phyloP scores from a whole-genome alignment of 1,140 invertebrate genomes.

The Luehdorfia chinensis region DNA sequence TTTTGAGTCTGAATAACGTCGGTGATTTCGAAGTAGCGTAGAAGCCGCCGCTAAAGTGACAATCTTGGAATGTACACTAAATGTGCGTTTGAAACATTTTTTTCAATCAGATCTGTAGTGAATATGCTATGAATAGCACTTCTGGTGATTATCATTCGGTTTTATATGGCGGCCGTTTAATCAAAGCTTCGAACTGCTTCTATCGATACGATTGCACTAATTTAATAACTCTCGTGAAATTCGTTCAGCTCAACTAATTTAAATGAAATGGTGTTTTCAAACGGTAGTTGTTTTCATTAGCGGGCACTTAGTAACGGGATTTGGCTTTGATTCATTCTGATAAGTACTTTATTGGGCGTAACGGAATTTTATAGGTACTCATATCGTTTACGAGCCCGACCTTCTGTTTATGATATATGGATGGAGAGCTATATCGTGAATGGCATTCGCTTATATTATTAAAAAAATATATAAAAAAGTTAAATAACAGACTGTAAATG shows the following conservation, averaged over 20 bases:
- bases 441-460: too few species aligned
- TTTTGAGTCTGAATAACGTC: background rate
- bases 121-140: slow-evolving; percentile 29
- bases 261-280: slow-evolving; percentile 29
- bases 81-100: background rate
- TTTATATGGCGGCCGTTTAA: slow-evolving; percentile 27
- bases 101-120: slow-evolving; percentile 31
- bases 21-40: background rate
- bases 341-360: slow-evolving; percentile 16
- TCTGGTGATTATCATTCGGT: slow-evolving; percentile 22
- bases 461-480: too few species aligned
- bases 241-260: slow-evolving; percentile 34
- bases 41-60: slow-evolving; percentile 17
- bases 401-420: slow-evolving; percentile 4
- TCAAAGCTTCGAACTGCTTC: slow-evolving; percentile 27
- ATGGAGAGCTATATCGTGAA: too few species aligned
- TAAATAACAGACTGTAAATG: too few species aligned
- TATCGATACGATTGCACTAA: slow-evolving; percentile 25
- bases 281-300: slow-evolving; percentile 38
- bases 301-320: slow-evolving; percentile 19
- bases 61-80: background rate
- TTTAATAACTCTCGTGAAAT: slow-evolving; percentile 33
- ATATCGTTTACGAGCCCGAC: background rate
- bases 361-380: slow-evolving; percentile 6
- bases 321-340: slow-evolving; percentile 13